These are phyloP conservation scores for pig (Sus scrofa) DNA, from an alignment of 2,113 vertebrate species.

Conservation along the genomic window T2T-Sscrofa CM000814.6:126828001-126828500, in stretches of 20 bases:
- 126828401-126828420: neutral
- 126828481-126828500: neutral
- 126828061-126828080: neutral
- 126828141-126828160: neutral
- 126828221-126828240: neutral
- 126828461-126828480: neutral
- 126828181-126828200: neutral
- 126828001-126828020: neutral
- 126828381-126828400: accelerated
- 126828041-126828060: neutral
- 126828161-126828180: neutral
- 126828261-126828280: slow-evolving; percentile 95
- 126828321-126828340: slow-evolving; percentile 93
- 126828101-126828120: neutral
- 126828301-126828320: slow-evolving; percentile 93
- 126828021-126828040: neutral
- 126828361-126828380: neutral
- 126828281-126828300: slow-evolving; percentile 96
- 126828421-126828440: neutral
- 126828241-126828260: slow-evolving; percentile 94
- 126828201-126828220: neutral
- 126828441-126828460: neutral
- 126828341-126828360: slow-evolving; percentile 87
- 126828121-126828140: neutral
- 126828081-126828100: neutral